Conservation (phyloP, 2,888 invertebrate genomes). For the Thecophora atra region DNA sequence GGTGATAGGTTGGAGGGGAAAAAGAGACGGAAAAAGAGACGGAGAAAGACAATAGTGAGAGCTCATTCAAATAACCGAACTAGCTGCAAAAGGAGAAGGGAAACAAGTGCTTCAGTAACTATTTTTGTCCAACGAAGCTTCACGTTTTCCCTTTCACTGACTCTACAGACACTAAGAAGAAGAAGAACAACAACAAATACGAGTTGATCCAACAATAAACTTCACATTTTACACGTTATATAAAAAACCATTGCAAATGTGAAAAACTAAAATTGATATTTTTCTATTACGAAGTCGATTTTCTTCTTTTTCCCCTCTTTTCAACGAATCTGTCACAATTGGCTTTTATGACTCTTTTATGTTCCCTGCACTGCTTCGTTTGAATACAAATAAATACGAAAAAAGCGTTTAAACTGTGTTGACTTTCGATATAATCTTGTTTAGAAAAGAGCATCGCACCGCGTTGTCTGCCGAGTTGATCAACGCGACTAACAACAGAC, state of each 20-base stretch:
- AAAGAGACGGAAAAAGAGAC: background rate
- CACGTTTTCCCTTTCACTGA: conserved; percentile 13
- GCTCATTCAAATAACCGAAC: background rate
- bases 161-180: background rate
- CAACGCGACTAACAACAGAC: too few species aligned
- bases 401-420: background rate
- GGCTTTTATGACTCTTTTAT: too few species aligned
- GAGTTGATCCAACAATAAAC: too few species aligned
- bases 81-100: background rate
- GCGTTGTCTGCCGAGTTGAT: conserved; percentile 19
- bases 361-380: background rate
- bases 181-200: background rate
- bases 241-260: too few species aligned
- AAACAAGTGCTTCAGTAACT: background rate
- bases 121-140: background rate
- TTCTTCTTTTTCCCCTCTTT: too few species aligned
- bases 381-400: too few species aligned
- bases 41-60: background rate
- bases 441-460: conserved; percentile 30
- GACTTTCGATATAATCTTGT: conserved; percentile 19
- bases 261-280: background rate
- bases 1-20: background rate
- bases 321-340: too few species aligned
- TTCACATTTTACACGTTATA: too few species aligned
- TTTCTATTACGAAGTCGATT: too few species aligned